Base-by-base conservation (phyloP, 23 tunicate species). In the Styela clava region DNA sequence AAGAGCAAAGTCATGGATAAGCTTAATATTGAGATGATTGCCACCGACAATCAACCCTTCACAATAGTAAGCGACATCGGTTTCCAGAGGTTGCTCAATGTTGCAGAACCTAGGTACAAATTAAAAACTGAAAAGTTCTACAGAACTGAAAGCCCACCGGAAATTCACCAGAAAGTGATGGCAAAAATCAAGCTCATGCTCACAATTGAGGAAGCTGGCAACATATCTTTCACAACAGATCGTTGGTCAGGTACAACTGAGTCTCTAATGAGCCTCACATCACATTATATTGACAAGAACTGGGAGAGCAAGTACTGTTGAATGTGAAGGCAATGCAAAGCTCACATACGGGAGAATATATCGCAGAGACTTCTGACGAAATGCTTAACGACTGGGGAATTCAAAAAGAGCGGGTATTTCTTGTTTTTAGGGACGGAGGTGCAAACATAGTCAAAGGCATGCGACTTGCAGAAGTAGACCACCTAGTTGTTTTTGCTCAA, bases 11-110 rank as follows among this genome's bases (percentile, higher is more conserved):
- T 24, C 31, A 81, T 81, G 22, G 63, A 81, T 33, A 35, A 67
- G 19, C 29, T 26, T 18, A 62, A 67, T 28, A 37, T 36, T 67
- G 88, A 77, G 34, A 84, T 76, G 88, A 84, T 84, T 7, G 88
- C 77, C 5, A 56, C 83, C 1, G 89, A 85, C 78, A 63, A 35
- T 24, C 89, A 78, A 62, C 89, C 89, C 23, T 79, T 85, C 72
- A 81, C 79, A 29, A 37, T 78, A 24, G 83, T 85, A 35, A 68
- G 70, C 28, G 83, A 78, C 68, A 68, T 78, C 31, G 89, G 89
- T 30, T 85, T 85, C 69, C 52, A 34, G 16, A 74, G 79, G 51
- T 70, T 79, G 3, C 52, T 80, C 78, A 1, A 78, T 33, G 78
- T 26, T 32, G 84, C 78, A 67, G 74, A 80, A 32, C 84, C 52